Percentiles rank a stretch among this genome's conserved stretches.
Conservation (phyloP, 2,888 invertebrate genomes). For the Epiblema foenella region DNA sequence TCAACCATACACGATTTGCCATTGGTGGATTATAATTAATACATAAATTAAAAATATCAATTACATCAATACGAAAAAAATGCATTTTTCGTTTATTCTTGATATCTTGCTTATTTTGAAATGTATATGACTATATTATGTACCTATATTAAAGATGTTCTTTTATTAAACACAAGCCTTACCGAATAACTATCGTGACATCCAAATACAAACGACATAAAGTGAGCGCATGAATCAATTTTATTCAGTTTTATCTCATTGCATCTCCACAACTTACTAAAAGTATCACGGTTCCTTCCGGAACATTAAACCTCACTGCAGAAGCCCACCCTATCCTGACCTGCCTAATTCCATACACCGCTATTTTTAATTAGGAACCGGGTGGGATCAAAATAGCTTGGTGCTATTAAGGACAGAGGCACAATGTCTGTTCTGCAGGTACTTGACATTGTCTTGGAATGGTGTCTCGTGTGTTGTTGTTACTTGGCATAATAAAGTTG, state of each 20-base stretch:
- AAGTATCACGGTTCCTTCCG: slow-evolving; percentile 51
- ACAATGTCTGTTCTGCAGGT: slow-evolving; percentile 43
- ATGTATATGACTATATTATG: too few species aligned
- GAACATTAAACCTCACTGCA: slow-evolving; percentile 55
- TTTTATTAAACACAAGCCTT: too few species aligned
- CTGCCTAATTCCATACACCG: slow-evolving; percentile 49
- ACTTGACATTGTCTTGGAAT: slow-evolving; percentile 41
- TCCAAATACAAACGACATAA: slow-evolving; percentile 29
- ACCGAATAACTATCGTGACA: not conserved
- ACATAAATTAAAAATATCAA: too few species aligned
- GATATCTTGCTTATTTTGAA: too few species aligned
- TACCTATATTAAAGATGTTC: too few species aligned
- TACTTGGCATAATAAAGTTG: slow-evolving; percentile 31
- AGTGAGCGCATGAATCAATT: slow-evolving; percentile 46
- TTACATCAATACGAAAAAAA: too few species aligned
- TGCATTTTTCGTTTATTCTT: too few species aligned
- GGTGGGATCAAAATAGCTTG: slow-evolving; percentile 61
- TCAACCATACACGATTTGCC: too few species aligned
- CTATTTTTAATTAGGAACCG: slow-evolving; percentile 58
- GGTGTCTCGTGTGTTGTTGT: slow-evolving; percentile 30
- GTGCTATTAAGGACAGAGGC: slow-evolving; percentile 50
- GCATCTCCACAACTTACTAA: slow-evolving; percentile 38
- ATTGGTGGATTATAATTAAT: too few species aligned
- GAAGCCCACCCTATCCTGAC: slow-evolving; percentile 53
- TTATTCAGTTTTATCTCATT: too few species aligned